phyloP scores from a whole-genome alignment of 2,113 vertebrate genomes.

The Boleophthalmus pectinirostris region DNA sequence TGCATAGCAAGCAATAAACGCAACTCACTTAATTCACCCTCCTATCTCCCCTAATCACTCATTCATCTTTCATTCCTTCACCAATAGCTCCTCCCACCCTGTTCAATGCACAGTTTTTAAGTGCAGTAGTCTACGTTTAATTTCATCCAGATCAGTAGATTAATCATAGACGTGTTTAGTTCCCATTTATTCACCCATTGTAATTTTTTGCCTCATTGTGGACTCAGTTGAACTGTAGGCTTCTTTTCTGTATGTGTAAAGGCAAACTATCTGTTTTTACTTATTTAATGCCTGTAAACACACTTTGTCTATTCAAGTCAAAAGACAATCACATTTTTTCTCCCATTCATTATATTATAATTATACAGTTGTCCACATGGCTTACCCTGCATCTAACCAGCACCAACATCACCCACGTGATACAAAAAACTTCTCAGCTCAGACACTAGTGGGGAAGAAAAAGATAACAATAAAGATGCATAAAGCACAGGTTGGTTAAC shows the following conservation, averaged over 20 bases:
- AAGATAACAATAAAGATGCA: neutral
- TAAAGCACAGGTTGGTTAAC: neutral
- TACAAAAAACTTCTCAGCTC: slow-evolving; percentile 22
- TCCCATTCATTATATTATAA: too few species aligned
- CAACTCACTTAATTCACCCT: neutral
- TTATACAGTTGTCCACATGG: too few species aligned
- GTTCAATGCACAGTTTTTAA: slow-evolving; percentile 22
- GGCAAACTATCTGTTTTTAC: neutral
- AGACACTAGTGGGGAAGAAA: slow-evolving; percentile 28
- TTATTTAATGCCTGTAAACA: neutral
- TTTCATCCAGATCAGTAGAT: neutral
- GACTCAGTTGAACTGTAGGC: neutral
- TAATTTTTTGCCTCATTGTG: neutral
- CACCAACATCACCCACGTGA: neutral
- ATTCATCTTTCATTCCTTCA: slow-evolving; percentile 14
- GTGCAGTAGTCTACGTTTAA: neutral
- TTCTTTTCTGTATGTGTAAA: neutral
- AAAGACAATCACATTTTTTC: too few species aligned
- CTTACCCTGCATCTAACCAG: neutral
- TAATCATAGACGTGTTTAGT: too few species aligned
- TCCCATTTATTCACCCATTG: neutral
- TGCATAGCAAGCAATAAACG: neutral
- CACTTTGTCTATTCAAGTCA: slow-evolving; percentile 23
- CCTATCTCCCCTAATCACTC: slow-evolving; percentile 7
- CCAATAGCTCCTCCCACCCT: neutral